phyloP scores from a whole-genome alignment of 1,140 invertebrate genomes.

The Acromyrmex heyeri region DNA sequence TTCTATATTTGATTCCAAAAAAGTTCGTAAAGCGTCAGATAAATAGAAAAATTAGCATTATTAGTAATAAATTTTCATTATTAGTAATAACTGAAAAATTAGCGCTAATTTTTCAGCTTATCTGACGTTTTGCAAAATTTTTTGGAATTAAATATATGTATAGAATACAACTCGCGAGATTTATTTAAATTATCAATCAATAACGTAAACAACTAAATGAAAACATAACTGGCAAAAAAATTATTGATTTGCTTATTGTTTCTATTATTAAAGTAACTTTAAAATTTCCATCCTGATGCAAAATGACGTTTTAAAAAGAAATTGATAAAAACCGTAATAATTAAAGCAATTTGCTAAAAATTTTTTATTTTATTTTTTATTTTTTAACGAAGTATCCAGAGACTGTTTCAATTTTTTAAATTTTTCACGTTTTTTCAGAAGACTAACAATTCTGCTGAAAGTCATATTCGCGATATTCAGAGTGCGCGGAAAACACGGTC shows the following conservation, averaged over 20 bases:
- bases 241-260: not conserved
- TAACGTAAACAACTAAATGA: not conserved
- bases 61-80: too few relatives aligned
- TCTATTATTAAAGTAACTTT: not conserved
- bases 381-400: not conserved
- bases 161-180: too few relatives aligned
- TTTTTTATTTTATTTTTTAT: not conserved
- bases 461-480: slow-evolving; percentile 13
- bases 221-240: not conserved
- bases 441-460: slow-evolving; percentile 6
- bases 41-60: not conserved
- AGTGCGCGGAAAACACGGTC: not conserved
- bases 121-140: too few relatives aligned
- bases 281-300: not conserved
- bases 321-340: not conserved
- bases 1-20: not conserved
- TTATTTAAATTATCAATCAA: not conserved
- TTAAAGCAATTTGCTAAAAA: not conserved
- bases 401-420: not conserved
- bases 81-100: too few relatives aligned
- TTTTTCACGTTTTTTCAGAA: not conserved
- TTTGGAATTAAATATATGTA: too few relatives aligned
- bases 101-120: too few relatives aligned
- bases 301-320: not conserved
- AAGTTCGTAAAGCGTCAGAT: not conserved